Conservation (phyloP, 2,113 vertebrate species). For the Zosterops hypoxanthus region DNA sequence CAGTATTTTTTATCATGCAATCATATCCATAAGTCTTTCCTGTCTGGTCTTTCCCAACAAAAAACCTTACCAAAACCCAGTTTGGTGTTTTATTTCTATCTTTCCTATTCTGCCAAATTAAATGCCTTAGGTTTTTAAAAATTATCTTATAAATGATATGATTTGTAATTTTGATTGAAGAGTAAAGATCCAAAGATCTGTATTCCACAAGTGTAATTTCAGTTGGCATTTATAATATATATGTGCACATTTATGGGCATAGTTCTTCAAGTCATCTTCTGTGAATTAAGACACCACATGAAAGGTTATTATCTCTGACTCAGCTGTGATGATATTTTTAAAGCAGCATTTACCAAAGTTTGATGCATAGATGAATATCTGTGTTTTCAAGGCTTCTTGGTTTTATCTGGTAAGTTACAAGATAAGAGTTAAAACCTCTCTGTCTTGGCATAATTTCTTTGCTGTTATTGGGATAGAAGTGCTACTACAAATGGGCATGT, state of each 20-base stretch:
- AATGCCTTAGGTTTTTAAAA: background rate
- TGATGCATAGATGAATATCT: background rate
- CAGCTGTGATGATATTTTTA: background rate
- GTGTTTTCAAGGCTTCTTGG: background rate
- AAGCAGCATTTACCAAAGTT: background rate
- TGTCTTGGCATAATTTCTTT: background rate
- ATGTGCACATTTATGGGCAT: background rate
- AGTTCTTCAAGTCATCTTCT: background rate
- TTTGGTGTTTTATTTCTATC: background rate
- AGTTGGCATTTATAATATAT: background rate
- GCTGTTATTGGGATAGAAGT: background rate
- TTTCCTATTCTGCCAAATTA: background rate
- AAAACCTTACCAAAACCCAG: background rate
- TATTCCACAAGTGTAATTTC: background rate
- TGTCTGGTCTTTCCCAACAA: too few relatives aligned
- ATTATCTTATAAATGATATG: background rate
- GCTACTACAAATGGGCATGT: background rate
- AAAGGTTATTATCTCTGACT: background rate
- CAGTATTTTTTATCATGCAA: too few relatives aligned
- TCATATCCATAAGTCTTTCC: too few relatives aligned
- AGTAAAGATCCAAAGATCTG: background rate
- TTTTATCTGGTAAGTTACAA: background rate
- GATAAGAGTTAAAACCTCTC: background rate
- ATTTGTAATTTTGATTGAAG: background rate
- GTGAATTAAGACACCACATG: background rate